Evolutionary conservation across 2,797 vertebrate genomes (phyloP).

Genomic region (Columba guinea): DNA sequence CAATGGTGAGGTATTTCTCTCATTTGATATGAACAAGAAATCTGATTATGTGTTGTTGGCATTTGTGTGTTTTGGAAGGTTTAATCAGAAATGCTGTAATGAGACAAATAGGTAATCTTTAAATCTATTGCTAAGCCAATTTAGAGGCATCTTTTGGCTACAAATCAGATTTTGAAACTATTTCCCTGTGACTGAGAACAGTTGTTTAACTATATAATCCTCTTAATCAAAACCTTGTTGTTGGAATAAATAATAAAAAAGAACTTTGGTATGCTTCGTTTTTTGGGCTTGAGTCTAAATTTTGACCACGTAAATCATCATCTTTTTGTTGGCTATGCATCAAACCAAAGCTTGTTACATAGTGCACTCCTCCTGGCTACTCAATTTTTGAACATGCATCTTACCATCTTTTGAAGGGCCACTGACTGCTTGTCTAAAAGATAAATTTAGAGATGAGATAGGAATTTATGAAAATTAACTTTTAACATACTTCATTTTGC

Average conservation of each 20-base stretch:
- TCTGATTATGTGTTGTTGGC: neutral
- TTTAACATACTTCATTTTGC: neutral
- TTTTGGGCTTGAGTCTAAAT: neutral
- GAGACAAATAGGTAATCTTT: constrained; percentile 33
- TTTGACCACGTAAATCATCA: neutral
- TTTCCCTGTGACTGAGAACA: neutral
- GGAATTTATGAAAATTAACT: neutral
- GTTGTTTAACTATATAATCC: neutral
- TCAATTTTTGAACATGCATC: neutral
- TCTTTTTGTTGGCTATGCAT: neutral
- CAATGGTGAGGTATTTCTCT: neutral
- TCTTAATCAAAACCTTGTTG: constrained; percentile 4
- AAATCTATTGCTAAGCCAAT: constrained; percentile 19
- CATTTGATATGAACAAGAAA: neutral
- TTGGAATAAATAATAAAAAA: neutral
- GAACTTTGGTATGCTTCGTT: neutral
- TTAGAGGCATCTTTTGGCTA: neutral
- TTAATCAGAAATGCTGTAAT: neutral
- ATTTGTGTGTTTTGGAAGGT: constrained; percentile 13
- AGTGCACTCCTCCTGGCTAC: neutral
- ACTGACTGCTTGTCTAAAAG: neutral
- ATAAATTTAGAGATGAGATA: neutral
- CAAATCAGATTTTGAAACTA: neutral
- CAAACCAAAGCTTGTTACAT: neutral
- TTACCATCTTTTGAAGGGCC: neutral